These are phyloP conservation scores for Parapristionchus giblindavisi DNA, from an alignment of 2,888 invertebrate genomes.

Conservation along the genomic window DNA sequence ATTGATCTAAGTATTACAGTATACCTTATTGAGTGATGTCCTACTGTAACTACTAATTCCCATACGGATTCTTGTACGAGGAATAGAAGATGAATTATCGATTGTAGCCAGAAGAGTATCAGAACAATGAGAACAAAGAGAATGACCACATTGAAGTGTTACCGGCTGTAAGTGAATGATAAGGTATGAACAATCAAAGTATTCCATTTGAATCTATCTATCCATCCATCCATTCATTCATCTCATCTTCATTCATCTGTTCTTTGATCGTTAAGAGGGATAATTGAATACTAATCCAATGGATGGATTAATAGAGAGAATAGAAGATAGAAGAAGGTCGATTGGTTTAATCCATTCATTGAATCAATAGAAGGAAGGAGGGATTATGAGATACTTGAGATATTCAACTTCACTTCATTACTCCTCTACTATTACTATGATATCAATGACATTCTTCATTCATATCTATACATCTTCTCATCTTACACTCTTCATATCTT, in stretches of 20 bases:
- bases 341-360: no score
- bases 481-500: not conserved
- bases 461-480: not conserved
- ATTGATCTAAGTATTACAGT: not conserved
- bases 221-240: slow-evolving; percentile 7
- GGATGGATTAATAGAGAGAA: not conserved
- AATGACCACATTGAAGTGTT: slow-evolving; percentile 36
- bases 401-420: not conserved
- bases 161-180: slow-evolving; percentile 24
- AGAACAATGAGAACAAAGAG: slow-evolving; percentile 15
- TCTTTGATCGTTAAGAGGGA: no score
- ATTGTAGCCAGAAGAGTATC: slow-evolving; percentile 1
- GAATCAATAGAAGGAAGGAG: no score
- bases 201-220: not conserved
- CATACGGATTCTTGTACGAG: slow-evolving; percentile 19
- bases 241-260: not conserved
- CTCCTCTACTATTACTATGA: not conserved
- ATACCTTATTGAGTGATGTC: slow-evolving; percentile 26
- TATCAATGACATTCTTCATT: not conserved
- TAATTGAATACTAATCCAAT: not conserved
- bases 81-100: not conserved
- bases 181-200: not conserved
- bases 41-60: slow-evolving; percentile 13
- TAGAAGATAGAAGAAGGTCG: no score
- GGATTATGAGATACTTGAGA: not conserved